Evolutionary conservation across 2,888 invertebrate species (phyloP).

Genomic region (Sarcophaga caerulescens): DNA sequence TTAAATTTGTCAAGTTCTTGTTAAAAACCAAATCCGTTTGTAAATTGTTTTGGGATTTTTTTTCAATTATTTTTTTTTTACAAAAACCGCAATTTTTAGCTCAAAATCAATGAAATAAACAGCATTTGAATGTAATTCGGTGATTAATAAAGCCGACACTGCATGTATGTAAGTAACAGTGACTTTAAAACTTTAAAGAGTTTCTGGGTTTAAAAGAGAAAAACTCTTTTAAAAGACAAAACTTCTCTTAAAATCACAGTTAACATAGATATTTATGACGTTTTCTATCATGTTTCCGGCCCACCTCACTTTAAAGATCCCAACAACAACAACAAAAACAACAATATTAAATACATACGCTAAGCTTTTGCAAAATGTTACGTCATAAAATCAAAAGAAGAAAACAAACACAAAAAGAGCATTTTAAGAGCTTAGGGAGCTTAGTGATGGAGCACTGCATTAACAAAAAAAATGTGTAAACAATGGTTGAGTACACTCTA

Average conservation of each 20-base stretch:
- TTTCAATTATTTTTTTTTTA: background rate
- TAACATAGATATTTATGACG: slow-evolving; percentile 53
- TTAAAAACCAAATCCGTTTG: background rate
- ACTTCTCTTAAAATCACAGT: slow-evolving; percentile 37
- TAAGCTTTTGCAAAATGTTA: slow-evolving; percentile 44
- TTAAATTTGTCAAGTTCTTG: background rate
- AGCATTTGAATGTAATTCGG: slow-evolving; percentile 4
- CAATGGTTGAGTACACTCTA: background rate
- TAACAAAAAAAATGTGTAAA: background rate
- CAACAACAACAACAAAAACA: background rate
- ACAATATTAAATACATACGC: background rate
- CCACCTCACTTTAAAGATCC: slow-evolving; percentile 61
- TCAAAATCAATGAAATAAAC: background rate
- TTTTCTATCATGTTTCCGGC: slow-evolving; percentile 61
- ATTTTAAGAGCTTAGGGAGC: background rate
- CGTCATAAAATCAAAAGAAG: slow-evolving; percentile 45
- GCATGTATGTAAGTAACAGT: slow-evolving; percentile 18
- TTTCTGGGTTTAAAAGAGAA: background rate
- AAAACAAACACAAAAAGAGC: background rate
- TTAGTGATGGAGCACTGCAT: background rate
- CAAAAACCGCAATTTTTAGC: slow-evolving; percentile 4
- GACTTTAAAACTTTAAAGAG: slow-evolving; percentile 40
- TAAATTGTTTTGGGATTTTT: slow-evolving; percentile 20
- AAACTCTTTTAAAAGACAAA: background rate
- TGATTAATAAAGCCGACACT: slow-evolving; percentile 6